Percentiles rank a stretch among this genome's conserved stretches.
phyloP scores from a whole-genome alignment of 2,113 vertebrate species.

The Zosterops hypoxanthus region DNA sequence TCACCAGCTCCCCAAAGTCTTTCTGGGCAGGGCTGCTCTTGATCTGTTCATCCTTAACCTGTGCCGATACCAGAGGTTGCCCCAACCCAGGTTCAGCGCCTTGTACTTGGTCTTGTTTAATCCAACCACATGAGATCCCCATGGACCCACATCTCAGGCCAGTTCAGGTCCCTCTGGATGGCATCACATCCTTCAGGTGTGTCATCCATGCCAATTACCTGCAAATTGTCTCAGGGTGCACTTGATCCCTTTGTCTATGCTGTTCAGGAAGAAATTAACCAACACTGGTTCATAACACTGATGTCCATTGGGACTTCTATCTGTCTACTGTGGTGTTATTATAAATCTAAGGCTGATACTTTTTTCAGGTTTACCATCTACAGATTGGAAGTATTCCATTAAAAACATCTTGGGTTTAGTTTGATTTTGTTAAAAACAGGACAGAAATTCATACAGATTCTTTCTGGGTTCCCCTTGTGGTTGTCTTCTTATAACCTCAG shows the following conservation, averaged over 20 bases:
- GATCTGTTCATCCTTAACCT: not conserved
- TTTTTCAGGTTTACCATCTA: not conserved
- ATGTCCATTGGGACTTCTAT: not conserved
- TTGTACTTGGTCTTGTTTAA: not conserved
- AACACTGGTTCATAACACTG: not conserved
- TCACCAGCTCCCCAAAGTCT: not conserved
- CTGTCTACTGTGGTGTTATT: not conserved
- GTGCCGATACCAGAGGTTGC: accelerated
- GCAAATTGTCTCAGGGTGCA: not conserved
- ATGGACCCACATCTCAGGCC: not conserved
- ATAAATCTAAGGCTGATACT: not conserved
- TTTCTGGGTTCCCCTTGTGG: not conserved
- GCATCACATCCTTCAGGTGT: not conserved
- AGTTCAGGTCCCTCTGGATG: not conserved
- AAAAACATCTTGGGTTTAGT: not conserved
- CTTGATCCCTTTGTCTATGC: accelerated
- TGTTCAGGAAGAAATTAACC: not conserved
- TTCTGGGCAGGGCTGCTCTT: not conserved
- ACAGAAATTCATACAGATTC: not conserved
- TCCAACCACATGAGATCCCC: not conserved
- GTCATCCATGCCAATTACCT: not conserved
- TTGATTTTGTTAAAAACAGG: not conserved
- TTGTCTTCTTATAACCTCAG: not conserved
- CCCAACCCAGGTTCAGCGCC: not conserved
- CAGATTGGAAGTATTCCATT: not conserved